phyloP scores from a whole-genome alignment of 2,797 vertebrate genomes.

The Microtus obscurus region DNA sequence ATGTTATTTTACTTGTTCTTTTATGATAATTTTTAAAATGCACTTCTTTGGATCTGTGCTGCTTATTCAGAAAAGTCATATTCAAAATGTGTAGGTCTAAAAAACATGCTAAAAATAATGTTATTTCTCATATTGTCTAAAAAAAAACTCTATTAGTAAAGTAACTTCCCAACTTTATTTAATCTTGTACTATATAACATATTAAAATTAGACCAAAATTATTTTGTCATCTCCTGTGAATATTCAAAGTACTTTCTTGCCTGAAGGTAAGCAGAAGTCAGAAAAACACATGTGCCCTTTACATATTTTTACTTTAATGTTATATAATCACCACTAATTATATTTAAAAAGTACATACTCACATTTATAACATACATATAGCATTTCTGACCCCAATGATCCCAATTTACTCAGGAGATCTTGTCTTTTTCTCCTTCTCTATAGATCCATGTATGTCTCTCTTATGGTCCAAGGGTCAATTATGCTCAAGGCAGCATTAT shows the following conservation, averaged over 20 bases:
- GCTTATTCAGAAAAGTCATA: background rate
- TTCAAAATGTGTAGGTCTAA: background rate
- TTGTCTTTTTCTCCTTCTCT: too few relatives aligned
- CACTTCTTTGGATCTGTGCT: background rate
- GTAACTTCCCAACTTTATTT: background rate
- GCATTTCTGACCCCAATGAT: background rate
- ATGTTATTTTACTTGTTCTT: background rate
- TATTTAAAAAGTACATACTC: background rate
- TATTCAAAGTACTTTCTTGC: background rate
- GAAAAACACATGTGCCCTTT: background rate
- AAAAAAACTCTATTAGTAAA: background rate
- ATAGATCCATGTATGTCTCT: too few relatives aligned
- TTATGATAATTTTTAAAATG: constrained; percentile 24
- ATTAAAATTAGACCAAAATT: constrained; percentile 42
- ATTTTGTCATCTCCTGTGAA: background rate
- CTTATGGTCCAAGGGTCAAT: too few relatives aligned
- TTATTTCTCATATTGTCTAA: background rate
- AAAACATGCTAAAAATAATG: background rate
- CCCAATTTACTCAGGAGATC: too few relatives aligned
- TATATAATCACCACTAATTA: background rate
- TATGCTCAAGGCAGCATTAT: too few relatives aligned
- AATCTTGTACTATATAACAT: background rate
- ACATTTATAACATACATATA: background rate
- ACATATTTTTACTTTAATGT: background rate
- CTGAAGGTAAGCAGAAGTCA: background rate